Percentiles rank a stretch among this genome's conserved stretches.
phyloP scores from a whole-genome alignment of 2,113 vertebrate species.

The Tachuris rubrigastra region DNA sequence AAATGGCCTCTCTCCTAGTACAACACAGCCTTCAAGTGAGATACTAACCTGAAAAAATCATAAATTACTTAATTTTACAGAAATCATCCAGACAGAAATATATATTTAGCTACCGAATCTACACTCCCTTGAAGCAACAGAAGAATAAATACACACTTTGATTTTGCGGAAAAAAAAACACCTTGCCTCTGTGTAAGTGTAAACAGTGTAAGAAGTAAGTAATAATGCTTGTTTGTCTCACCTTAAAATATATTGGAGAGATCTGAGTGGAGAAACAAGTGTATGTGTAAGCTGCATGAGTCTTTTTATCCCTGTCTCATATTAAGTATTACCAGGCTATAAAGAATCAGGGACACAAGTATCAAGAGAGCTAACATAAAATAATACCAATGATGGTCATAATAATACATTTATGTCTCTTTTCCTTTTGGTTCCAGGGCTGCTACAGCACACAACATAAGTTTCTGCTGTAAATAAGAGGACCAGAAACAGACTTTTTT shows the following conservation, averaged over 20 bases:
- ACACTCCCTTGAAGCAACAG: neutral
- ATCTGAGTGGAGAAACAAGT: neutral
- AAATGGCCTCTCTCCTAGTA: neutral
- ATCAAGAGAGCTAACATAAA: neutral
- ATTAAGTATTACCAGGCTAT: neutral
- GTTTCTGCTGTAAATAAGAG: neutral
- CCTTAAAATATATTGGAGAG: neutral
- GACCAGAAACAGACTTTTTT: neutral
- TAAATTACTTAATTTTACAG: neutral
- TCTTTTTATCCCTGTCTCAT: neutral
- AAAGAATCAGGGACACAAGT: constrained; percentile 5
- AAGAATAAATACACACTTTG: neutral
- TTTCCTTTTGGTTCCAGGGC: neutral
- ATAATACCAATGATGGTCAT: neutral
- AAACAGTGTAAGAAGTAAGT: neutral
- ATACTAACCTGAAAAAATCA: neutral
- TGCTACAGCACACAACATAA: neutral
- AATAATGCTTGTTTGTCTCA: neutral
- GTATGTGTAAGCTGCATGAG: neutral
- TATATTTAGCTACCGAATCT: neutral
- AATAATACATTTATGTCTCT: neutral
- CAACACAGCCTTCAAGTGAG: neutral
- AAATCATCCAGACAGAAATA: neutral
- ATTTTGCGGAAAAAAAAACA: neutral
- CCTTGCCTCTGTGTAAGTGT: neutral